These are phyloP conservation scores for Microplitis mediator DNA, from an alignment of 1,140 invertebrate species.

Conservation along the genomic window DNA sequence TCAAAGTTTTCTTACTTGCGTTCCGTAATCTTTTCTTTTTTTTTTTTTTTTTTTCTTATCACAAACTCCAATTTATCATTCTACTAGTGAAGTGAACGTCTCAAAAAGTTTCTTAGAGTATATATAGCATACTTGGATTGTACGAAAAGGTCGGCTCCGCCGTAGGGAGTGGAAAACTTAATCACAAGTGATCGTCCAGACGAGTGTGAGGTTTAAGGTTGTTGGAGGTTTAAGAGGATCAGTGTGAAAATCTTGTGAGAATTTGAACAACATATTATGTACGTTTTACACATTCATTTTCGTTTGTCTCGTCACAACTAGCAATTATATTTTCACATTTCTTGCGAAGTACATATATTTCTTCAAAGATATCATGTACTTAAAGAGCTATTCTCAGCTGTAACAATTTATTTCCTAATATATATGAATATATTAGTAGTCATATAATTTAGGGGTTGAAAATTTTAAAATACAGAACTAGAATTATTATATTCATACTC, in stretches of 20 bases:
- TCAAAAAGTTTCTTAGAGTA: slow-evolving; percentile 19
- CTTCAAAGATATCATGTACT: no score
- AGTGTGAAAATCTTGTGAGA: background rate
- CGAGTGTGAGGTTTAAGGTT: slow-evolving; percentile 1
- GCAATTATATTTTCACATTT: no score
- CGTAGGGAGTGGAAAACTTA: slow-evolving; percentile 20
- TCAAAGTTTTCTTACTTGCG: background rate
- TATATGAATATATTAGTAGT: no score
- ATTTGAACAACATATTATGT: background rate
- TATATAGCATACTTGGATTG: background rate
- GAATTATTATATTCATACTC: no score
- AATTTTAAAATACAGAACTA: no score
- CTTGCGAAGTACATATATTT: no score
- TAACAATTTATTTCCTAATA: no score
- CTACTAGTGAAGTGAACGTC: slow-evolving; percentile 19
- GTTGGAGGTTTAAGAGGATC: background rate
- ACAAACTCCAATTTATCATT: slow-evolving; percentile 30
- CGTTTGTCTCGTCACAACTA: no score
- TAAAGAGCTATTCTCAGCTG: no score
- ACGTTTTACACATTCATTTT: no score
- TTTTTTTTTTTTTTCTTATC: background rate
- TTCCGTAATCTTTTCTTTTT: slow-evolving; percentile 1
- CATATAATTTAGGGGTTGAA: no score
- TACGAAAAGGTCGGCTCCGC: slow-evolving; percentile 23
- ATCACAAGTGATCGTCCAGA: slow-evolving; percentile 12